A percentile compares a stretch with the other conserved stretches of the same genome.
Evolutionary conservation across 2,888 invertebrate species (phyloP).

Genomic region (Microplitis manilae): DNA sequence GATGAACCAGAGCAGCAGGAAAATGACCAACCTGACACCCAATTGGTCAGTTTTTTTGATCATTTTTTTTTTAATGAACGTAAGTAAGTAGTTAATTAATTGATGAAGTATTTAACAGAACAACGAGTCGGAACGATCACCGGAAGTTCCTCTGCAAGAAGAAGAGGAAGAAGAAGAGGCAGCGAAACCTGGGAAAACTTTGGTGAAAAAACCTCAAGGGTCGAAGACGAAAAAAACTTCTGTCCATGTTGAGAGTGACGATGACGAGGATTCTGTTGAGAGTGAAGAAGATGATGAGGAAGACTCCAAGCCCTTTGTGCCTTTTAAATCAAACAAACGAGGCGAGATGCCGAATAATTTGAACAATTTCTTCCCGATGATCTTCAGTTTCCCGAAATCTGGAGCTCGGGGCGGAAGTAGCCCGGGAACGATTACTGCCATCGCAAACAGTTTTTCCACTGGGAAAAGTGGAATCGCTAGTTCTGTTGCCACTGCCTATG

Average conservation of each 20-base stretch:
- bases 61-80: neutral
- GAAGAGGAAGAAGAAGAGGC: constrained; percentile 67
- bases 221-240: constrained; percentile 59
- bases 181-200: constrained; percentile 17
- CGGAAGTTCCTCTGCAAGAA: constrained; percentile 25
- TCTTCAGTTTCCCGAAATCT: constrained; percentile 74
- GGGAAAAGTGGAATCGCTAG: constrained; percentile 81
- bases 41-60: neutral
- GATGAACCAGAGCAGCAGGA: constrained; percentile 36
- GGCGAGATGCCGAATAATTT: constrained; percentile 63
- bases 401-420: constrained; percentile 69
- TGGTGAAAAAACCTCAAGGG: constrained; percentile 36
- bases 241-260: constrained; percentile 64
- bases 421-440: constrained; percentile 77
- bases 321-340: constrained; percentile 58
- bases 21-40: neutral
- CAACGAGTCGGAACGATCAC: neutral
- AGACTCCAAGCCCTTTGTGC: constrained; percentile 53
- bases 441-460: constrained; percentile 83
- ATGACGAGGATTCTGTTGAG: constrained; percentile 71
- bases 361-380: constrained; percentile 80
- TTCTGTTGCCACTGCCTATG: constrained; percentile 82
- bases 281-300: constrained; percentile 74
- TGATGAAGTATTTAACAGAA: neutral
- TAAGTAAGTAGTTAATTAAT: neutral